Percentiles rank a stretch among this genome's conserved stretches.
These are phyloP conservation scores for Avahi laniger DNA, from an alignment of 2,797 vertebrate species.

Conservation along the genomic window DNA sequence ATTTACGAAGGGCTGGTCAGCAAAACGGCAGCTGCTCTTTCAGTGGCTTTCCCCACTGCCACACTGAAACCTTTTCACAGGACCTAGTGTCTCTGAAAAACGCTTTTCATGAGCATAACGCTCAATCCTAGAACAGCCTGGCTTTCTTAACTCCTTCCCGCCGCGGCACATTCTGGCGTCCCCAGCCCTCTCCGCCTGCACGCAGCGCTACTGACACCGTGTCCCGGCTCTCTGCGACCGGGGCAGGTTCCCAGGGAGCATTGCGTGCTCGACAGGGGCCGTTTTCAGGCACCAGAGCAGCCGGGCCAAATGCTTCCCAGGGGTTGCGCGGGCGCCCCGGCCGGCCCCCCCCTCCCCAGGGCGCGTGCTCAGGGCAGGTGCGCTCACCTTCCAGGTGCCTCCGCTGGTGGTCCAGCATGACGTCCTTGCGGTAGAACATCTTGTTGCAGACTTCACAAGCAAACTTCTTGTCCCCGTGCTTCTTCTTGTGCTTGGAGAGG, in stretches of 20 bases:
- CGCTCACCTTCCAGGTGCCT: slow-evolving; percentile 92
- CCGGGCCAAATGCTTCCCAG: not conserved
- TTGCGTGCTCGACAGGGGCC: accelerated
- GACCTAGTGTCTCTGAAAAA: not conserved
- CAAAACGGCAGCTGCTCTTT: not conserved
- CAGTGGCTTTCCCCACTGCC: not conserved
- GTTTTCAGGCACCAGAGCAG: not conserved
- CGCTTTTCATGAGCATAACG: accelerated
- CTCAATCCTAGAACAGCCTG: too few species aligned
- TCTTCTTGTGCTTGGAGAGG: slow-evolving; percentile 99
- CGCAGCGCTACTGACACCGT: not conserved
- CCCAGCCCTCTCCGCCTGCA: accelerated
- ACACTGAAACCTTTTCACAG: not conserved
- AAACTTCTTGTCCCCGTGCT: slow-evolving; percentile 98
- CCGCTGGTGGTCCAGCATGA: slow-evolving; percentile 98
- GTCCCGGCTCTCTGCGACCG: not conserved
- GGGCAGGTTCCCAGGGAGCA: not conserved
- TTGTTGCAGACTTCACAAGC: slow-evolving; percentile 98
- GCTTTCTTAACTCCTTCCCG: accelerated
- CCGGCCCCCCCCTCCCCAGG: accelerated
- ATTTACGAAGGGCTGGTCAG: not conserved
- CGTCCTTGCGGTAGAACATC: slow-evolving; percentile 98
- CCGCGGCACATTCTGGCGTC: accelerated
- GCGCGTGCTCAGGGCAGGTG: too few species aligned
- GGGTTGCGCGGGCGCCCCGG: too few species aligned